phyloP scores from a whole-genome alignment of 2,888 invertebrate genomes.

The Polyommatus icarus region DNA sequence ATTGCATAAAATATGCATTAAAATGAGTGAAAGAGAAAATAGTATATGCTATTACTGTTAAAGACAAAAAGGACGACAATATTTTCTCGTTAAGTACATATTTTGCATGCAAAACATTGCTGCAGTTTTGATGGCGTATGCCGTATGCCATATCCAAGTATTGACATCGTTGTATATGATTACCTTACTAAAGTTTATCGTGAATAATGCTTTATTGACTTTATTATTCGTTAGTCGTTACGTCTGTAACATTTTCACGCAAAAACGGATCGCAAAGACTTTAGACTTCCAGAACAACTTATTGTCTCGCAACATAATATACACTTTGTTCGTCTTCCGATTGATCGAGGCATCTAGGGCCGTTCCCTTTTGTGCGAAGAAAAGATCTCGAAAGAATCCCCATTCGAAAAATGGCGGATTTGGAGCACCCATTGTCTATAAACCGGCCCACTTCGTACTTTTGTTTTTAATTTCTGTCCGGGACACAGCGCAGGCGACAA shows the following conservation, averaged over 20 bases:
- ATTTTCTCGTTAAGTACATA: no score
- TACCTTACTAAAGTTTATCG: no score
- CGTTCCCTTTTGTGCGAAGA: constrained; percentile 16
- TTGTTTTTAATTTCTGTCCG: constrained; percentile 34
- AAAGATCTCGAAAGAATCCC: constrained; percentile 37
- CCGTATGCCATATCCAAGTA: no score
- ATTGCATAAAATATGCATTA: no score
- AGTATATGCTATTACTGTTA: no score
- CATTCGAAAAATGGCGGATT: constrained; percentile 44
- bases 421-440: constrained; percentile 39
- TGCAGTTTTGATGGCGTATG: no score
- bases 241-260: background rate
- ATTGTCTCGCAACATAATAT: constrained; percentile 6
- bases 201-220: no score
- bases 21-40: no score
- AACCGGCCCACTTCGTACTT: constrained; percentile 41
- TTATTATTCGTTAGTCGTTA: no score
- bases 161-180: no score
- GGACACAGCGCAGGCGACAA: constrained; percentile 24
- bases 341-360: constrained; percentile 26
- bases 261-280: background rate
- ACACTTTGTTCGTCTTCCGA: constrained; percentile 22
- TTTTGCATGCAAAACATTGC: no score
- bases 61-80: no score
- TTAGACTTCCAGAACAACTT: background rate